These are phyloP conservation scores for Erythrocercus mccallii DNA, from an alignment of 2,113 vertebrate species.

Conservation along the genomic window DNA sequence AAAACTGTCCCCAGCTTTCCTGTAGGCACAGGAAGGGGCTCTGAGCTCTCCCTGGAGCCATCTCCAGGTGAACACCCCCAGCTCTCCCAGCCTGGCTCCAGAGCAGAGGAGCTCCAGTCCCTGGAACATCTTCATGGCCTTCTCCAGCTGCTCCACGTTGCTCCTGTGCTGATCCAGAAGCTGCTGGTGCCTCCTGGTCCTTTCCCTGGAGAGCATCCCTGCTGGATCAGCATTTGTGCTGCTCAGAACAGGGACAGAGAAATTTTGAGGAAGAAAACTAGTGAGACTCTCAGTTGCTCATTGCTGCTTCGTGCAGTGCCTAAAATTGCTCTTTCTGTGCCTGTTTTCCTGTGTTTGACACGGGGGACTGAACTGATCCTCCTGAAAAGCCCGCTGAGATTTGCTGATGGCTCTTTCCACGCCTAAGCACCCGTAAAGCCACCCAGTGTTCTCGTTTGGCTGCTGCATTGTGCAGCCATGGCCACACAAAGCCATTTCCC, in stretches of 20 bases:
- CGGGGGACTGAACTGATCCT: rapidly evolving
- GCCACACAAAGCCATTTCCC: slow-evolving; percentile 37
- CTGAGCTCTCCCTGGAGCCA: not conserved
- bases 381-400: not conserved
- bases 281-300: rapidly evolving
- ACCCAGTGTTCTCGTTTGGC: not conserved
- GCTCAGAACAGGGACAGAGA: not conserved
- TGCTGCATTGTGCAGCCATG: not conserved
- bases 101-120: not conserved
- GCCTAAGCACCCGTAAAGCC: not conserved
- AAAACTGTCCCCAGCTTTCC: not conserved
- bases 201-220: not conserved
- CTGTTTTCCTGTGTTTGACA: not conserved
- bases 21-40: not conserved
- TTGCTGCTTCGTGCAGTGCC: not conserved
- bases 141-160: not conserved
- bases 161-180: not conserved
- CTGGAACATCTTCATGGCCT: not conserved
- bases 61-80: not conserved
- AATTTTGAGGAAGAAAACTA: not conserved
- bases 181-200: not conserved
- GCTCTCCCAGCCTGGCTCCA: not conserved
- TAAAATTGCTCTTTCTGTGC: not conserved
- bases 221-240: not conserved
- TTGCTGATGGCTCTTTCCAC: not conserved